Base-by-base conservation (phyloP, 2,797 vertebrate species). In the Champsocephalus gunnari region DNA sequence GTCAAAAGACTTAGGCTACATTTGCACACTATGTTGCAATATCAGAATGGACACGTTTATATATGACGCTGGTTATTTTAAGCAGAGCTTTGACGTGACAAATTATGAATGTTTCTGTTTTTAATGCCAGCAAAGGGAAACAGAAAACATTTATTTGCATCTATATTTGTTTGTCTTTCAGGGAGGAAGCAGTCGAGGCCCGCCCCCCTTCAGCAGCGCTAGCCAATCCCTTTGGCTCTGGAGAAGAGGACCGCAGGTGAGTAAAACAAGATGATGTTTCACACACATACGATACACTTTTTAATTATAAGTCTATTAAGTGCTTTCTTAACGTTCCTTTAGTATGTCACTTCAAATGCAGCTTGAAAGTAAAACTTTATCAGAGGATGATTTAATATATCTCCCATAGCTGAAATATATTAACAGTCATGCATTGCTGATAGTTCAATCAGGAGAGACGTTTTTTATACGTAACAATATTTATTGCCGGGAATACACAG, bases 221-320 rank as follows among this genome's bases (percentile, higher is more conserved):
- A 48, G 70, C 71, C 28, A 94, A 94, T 85, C 94, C 94, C 21
- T 95, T 95, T 68, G 89, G 89, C 16, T 76, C 88, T 28, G 82
- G 85, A 58, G 92, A 94, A 44, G 88, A 93, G 43, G 86, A 91
- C 14, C 92, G 80, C 77, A 87, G 85, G 94, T 95, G 67, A 90
- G 73, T 58, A 14, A 58, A 48, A 32, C 24, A 34, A 21, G 1
- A 47, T n/a, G 32, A 70, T 11, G 9, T 28, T 45, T 12, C 49
- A 69, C 38, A 41, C 16, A 9, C 14, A 69, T 9, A 38, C 8
- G 34, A 38, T 38, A 14, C 17, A 64, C 3, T 51, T 72, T 71
- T 44, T n/a, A 51, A 67, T 16, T 28, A 12, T 41, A 28, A 12
- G 51, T 49, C 48, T 66, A 11, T 32, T 38, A 17, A 53, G 28